These are phyloP conservation scores for Laspeyria flexula DNA, from an alignment of 2,888 invertebrate species.

Conservation along the genomic window DNA sequence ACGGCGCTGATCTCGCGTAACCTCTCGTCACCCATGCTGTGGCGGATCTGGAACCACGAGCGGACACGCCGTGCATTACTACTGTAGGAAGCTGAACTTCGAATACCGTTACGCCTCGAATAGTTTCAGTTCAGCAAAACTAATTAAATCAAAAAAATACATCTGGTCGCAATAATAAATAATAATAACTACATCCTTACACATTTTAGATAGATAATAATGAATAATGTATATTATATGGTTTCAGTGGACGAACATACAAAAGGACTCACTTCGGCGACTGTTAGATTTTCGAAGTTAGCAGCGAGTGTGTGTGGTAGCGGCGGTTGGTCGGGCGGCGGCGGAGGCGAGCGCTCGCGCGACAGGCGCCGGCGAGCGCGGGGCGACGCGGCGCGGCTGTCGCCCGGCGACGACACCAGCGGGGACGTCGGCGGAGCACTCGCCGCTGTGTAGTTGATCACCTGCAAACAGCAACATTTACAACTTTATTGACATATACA, in stretches of 20 bases:
- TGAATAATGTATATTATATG: too few species aligned
- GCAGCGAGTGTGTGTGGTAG: slow-evolving; percentile 71
- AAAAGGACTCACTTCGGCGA: slow-evolving; percentile 74
- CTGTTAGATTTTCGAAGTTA: slow-evolving; percentile 75
- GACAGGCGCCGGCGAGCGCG: slow-evolving; percentile 82
- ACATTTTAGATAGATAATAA: too few species aligned
- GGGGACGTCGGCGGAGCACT: slow-evolving; percentile 88
- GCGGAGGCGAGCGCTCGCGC: slow-evolving; percentile 78
- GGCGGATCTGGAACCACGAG: slow-evolving; percentile 80
- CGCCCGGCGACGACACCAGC: slow-evolving; percentile 91
- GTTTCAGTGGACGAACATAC: too few species aligned
- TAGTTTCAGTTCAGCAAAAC: too few species aligned
- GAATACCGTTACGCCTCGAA: too few species aligned
- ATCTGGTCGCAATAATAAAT: too few species aligned
- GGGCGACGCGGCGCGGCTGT: slow-evolving; percentile 91
- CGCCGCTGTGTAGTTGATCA: slow-evolving; percentile 78
- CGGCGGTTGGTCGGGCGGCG: slow-evolving; percentile 58
- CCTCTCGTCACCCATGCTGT: slow-evolving; percentile 88
- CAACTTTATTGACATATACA: not conserved
- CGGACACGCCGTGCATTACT: not conserved
- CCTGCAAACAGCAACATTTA: slow-evolving; percentile 61
- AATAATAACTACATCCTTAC: too few species aligned
- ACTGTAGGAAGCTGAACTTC: too few species aligned
- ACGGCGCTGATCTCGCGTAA: slow-evolving; percentile 84
- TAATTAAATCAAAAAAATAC: too few species aligned